These are phyloP conservation scores for Pygathrix nemaeus DNA, from an alignment of 2,113 vertebrate genomes.

Conservation along the genomic window DNA sequence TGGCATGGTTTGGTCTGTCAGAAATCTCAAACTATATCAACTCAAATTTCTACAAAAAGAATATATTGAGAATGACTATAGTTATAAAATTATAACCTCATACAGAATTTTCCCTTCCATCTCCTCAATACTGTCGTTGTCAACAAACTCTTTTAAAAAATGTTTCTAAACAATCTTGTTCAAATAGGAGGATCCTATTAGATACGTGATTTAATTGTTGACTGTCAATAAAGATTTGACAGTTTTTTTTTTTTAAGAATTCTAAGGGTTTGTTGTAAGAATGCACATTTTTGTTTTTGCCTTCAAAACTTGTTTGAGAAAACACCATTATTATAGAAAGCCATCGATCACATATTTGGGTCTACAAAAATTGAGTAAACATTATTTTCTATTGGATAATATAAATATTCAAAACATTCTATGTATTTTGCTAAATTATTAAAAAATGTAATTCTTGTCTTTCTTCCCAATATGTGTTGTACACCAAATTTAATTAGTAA, in stretches of 20 bases:
- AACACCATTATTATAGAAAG: not conserved
- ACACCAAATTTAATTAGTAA: not conserved
- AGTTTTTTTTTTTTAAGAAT: not conserved
- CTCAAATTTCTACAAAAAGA: not conserved
- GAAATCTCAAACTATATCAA: not conserved
- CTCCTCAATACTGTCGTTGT: not conserved
- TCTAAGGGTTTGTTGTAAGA: not conserved
- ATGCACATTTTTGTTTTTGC: not conserved
- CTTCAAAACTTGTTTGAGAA: not conserved
- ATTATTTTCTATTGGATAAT: not conserved
- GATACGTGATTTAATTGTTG: not conserved
- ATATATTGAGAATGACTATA: not conserved
- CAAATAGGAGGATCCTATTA: too few relatives aligned
- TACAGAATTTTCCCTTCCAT: not conserved
- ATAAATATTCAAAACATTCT: not conserved
- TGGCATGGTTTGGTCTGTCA: not conserved
- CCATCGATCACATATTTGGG: not conserved
- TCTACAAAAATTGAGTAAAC: not conserved
- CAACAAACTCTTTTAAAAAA: constrained; percentile 37
- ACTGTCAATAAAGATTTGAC: not conserved
- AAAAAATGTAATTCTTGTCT: not conserved
- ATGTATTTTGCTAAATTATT: not conserved
- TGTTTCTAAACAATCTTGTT: not conserved
- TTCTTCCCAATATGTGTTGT: not conserved
- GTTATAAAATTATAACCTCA: not conserved